These are phyloP conservation scores for Chinchilla lanigera DNA, from an alignment of 2,113 vertebrate genomes.

Conservation along the genomic window DNA sequence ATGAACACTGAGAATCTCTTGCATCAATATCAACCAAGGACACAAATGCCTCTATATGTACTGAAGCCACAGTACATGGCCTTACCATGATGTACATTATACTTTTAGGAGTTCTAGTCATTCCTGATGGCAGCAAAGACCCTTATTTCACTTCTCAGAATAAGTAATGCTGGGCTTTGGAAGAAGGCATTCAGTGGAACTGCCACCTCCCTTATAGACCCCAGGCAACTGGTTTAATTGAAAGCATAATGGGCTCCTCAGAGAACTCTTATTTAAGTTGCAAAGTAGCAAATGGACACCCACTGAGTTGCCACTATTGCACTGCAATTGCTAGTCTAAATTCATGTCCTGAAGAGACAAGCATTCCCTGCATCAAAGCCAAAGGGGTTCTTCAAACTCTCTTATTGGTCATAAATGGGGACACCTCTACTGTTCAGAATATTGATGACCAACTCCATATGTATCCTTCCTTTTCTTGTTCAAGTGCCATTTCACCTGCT, in stretches of 20 bases:
- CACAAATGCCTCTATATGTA: neutral
- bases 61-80: neutral
- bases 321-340: slow-evolving; percentile 31
- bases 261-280: slow-evolving; percentile 46
- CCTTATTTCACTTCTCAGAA: slow-evolving; percentile 31
- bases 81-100: neutral
- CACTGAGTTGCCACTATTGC: slow-evolving; percentile 50
- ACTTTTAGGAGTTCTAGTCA: slow-evolving; percentile 3
- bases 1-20: slow-evolving; percentile 28
- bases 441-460: neutral
- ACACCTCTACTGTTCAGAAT: slow-evolving; percentile 10
- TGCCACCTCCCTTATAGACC: neutral
- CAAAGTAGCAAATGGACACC: slow-evolving; percentile 47
- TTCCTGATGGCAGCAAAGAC: neutral
- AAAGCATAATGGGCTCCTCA: slow-evolving; percentile 11
- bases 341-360: neutral
- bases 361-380: neutral
- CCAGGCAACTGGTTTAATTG: slow-evolving; percentile 47
- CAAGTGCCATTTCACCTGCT: neutral
- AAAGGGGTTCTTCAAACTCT: neutral
- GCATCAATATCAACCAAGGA: slow-evolving; percentile 19
- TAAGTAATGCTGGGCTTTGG: neutral
- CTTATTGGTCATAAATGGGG: neutral
- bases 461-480: neutral
- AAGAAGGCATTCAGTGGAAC: slow-evolving; percentile 19